Percentiles rank a stretch among this genome's conserved stretches.
Evolutionary conservation across 2,113 vertebrate species (phyloP).

Genomic region (Pseudopipra pipra): DNA sequence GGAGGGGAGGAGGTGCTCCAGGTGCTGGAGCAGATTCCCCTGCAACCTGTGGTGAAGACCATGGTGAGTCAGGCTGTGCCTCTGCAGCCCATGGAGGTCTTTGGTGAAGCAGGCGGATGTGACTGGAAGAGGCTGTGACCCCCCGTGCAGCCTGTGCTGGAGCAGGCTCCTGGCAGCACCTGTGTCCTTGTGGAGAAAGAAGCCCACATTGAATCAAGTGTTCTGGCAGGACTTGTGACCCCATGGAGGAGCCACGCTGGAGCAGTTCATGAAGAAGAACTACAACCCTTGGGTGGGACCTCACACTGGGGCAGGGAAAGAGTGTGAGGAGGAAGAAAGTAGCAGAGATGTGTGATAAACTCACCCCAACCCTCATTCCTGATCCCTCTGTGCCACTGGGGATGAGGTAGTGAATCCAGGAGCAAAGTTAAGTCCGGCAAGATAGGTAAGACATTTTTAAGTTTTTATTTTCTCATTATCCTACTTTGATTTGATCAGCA

Average conservation of each 20-base stretch:
- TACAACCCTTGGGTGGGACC: background rate
- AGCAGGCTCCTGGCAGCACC: background rate
- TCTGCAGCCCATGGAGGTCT: background rate
- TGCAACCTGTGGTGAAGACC: background rate
- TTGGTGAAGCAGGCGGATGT: accelerated
- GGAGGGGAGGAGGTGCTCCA: background rate
- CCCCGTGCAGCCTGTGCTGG: background rate
- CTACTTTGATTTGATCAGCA: background rate
- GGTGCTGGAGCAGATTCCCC: background rate
- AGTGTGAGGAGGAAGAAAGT: background rate
- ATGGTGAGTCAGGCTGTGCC: background rate
- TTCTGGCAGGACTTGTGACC: background rate
- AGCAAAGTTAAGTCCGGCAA: background rate
- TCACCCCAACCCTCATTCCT: background rate
- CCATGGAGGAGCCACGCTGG: too few species aligned
- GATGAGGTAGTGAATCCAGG: background rate
- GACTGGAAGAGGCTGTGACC: background rate
- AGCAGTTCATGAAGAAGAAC: background rate
- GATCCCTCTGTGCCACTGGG: background rate
- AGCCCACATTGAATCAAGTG: background rate
- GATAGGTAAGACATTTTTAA: background rate
- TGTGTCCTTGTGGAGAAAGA: background rate
- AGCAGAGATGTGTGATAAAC: background rate
- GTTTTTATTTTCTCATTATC: background rate
- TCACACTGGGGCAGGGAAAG: background rate